phyloP scores from a whole-genome alignment of 2,797 vertebrate species.

The Premnoplex brunnescens region DNA sequence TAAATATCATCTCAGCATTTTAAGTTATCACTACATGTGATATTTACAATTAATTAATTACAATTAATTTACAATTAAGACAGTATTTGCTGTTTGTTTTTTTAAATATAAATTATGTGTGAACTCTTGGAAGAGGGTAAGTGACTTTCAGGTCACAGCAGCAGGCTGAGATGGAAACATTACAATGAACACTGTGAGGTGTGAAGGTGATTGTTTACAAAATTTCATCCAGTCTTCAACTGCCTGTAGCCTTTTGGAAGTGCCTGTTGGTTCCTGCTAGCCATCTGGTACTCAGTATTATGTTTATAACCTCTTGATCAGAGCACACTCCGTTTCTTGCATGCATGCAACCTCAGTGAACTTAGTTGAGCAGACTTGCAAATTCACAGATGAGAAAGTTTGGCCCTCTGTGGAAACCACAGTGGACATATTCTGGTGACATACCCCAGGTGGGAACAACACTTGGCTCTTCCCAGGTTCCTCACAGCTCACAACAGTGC shows the following conservation, averaged over 20 bases:
- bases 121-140: background rate
- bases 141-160: background rate
- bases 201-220: background rate
- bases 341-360: accelerated
- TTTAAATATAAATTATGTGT: background rate
- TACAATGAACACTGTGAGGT: background rate
- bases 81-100: background rate
- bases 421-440: background rate
- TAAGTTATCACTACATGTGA: background rate
- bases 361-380: background rate
- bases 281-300: background rate
- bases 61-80: background rate
- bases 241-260: background rate
- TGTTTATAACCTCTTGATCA: background rate
- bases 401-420: background rate
- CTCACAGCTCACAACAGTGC: background rate
- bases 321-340: background rate
- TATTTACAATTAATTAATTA: background rate
- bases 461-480: background rate
- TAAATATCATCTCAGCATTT: background rate
- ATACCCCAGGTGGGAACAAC: accelerated
- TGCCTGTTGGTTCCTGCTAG: background rate
- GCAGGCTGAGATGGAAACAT: background rate
- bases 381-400: background rate
- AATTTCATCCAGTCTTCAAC: background rate